Evolutionary conservation across 2,113 vertebrate species (phyloP).

Genomic region (Chionis minor): DNA sequence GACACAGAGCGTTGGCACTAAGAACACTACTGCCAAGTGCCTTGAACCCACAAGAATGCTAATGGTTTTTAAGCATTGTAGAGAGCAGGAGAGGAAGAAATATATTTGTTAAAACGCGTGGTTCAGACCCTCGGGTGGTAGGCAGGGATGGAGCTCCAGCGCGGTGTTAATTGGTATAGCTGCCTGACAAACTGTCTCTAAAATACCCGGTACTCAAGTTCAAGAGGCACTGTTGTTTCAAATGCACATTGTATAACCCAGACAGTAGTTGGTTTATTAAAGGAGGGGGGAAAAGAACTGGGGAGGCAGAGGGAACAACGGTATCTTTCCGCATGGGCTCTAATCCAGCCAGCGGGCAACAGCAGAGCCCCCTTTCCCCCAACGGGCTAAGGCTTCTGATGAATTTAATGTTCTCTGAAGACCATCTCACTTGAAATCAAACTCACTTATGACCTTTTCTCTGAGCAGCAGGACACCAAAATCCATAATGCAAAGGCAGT

Average conservation of each 20-base stretch:
- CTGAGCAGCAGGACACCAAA: slow-evolving; percentile 38
- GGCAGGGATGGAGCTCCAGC: not conserved
- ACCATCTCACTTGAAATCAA: slow-evolving; percentile 37
- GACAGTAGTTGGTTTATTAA: not conserved
- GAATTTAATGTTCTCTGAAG: slow-evolving; percentile 6
- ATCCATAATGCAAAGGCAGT: slow-evolving; percentile 13
- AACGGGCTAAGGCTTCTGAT: not conserved
- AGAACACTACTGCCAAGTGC: not conserved
- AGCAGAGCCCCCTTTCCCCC: not conserved
- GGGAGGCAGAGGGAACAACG: not conserved
- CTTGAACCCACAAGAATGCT: not conserved
- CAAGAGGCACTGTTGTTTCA: not conserved
- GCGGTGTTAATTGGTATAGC: not conserved
- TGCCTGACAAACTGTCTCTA: not conserved
- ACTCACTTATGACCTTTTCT: slow-evolving; percentile 42
- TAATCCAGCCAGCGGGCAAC: not conserved
- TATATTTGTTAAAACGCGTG: not conserved
- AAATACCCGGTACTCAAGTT: not conserved
- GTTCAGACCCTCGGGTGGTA: not conserved
- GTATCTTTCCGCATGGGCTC: not conserved
- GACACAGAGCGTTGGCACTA: not conserved
- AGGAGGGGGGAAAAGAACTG: not conserved
- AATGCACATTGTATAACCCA: not conserved
- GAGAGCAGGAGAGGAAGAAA: not conserved
- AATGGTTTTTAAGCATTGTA: not conserved